phyloP scores from a whole-genome alignment of 2,888 invertebrate species.

The Callyntrura guangdongensis region DNA sequence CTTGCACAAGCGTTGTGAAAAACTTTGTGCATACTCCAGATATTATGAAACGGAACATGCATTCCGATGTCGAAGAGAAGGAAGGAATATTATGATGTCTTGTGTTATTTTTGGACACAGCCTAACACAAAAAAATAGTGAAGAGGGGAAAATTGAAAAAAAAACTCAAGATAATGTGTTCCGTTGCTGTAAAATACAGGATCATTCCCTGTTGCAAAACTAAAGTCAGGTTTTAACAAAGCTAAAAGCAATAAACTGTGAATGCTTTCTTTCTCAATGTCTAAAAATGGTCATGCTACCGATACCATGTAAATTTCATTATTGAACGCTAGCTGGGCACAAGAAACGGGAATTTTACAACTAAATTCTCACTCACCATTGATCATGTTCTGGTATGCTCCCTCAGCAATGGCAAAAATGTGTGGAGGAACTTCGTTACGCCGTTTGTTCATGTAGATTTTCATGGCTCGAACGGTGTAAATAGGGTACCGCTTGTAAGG shows the following conservation, averaged over 20 bases:
- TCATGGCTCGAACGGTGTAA: constrained; percentile 98
- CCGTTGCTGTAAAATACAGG: constrained; percentile 20
- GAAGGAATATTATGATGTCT: constrained; percentile 61
- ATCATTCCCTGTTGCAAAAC: not conserved
- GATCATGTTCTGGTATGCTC: constrained; percentile 99
- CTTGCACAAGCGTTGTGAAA: constrained; percentile 37
- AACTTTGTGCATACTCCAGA: constrained; percentile 43
- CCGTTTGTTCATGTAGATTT: constrained; percentile 99
- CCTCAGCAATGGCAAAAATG: constrained; percentile 99
- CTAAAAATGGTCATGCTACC: constrained; percentile 74
- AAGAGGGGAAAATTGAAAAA: constrained; percentile 55
- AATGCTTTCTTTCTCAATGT: constrained; percentile 58
- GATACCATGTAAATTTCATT: constrained; percentile 19
- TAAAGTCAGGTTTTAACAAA: constrained; percentile 49
- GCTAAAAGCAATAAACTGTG: constrained; percentile 54
- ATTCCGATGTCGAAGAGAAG: constrained; percentile 42
- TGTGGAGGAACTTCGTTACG: constrained; percentile 99
- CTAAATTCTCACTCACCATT: constrained; percentile 71
- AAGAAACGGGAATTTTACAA: not conserved
- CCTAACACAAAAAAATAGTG: constrained; percentile 42
- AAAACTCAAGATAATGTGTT: constrained; percentile 38
- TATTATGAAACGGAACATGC: constrained; percentile 49
- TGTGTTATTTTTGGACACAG: constrained; percentile 77
- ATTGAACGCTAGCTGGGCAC: not conserved
- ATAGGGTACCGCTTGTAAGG: constrained; percentile 99